A percentile compares a stretch with the other conserved stretches of the same genome.
phyloP scores from a whole-genome alignment of 1,140 invertebrate genomes.

The Limonius californicus region DNA sequence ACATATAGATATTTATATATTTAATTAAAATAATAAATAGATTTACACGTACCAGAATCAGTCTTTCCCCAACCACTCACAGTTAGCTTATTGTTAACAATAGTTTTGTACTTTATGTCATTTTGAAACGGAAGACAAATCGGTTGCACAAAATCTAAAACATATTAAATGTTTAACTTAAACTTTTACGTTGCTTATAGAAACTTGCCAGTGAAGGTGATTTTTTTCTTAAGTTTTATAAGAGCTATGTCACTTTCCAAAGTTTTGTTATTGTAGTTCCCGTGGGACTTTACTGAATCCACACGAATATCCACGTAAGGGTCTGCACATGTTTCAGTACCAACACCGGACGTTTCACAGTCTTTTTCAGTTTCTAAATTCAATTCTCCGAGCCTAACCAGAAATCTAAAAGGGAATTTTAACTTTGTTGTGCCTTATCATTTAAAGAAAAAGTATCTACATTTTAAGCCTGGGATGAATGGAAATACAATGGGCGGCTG shows the following conservation, averaged over 20 bases:
- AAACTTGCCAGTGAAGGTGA: constrained; percentile 44
- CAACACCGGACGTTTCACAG: constrained; percentile 46
- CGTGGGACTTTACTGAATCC: constrained; percentile 43
- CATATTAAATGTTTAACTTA: no score
- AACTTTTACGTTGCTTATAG: no score
- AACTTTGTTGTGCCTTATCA: background rate
- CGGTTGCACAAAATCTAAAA: constrained; percentile 59
- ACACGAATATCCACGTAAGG: constrained; percentile 47
- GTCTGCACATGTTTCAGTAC: constrained; percentile 43
- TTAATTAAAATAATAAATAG: background rate
- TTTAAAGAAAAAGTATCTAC: constrained; percentile 25
- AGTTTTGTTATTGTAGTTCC: constrained; percentile 61
- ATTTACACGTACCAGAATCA: constrained; percentile 19
- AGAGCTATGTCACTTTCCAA: constrained; percentile 80
- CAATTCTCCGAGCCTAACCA: constrained; percentile 75
- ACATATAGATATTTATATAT: constrained; percentile 1
- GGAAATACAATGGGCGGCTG: constrained; percentile 76
- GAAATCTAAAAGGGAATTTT: constrained; percentile 62
- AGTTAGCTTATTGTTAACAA: constrained; percentile 28
- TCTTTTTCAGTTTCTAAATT: constrained; percentile 56
- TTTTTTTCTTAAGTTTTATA: constrained; percentile 64
- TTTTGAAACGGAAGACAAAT: constrained; percentile 63
- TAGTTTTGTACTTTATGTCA: constrained; percentile 19
- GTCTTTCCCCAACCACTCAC: constrained; percentile 48
- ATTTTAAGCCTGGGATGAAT: constrained; percentile 45